Evolutionary conservation across 2,113 vertebrate species (phyloP), one percentile per base, ranked within the genome.

Genomic region (Sebastes fasciatus): DNA sequence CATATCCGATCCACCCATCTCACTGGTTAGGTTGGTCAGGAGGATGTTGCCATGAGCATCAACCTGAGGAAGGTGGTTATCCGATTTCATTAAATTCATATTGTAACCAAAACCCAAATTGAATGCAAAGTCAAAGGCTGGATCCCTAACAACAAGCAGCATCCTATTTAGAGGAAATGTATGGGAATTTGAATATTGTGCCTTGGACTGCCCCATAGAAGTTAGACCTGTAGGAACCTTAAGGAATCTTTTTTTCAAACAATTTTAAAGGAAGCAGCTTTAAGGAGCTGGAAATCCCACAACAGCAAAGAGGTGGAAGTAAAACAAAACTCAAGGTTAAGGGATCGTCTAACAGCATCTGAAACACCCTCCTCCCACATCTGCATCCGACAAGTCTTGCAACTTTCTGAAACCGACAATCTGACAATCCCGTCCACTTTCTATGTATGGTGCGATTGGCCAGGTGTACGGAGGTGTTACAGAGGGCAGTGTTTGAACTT

Each of bases 41-140:
- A 97, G 96, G 85, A 98, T 96, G 92, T 97, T 97, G 68, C 97
- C 97, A 1, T 96, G 97, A 63, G 95, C 79, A 43, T 98, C 97
- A 16, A 97, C 97, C 98, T 98, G 94, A 55, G 12, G 46, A 70
- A 48, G 12, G 19, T 71, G 5, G 57, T 69, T 3, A 66, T 21
- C 21, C 68, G 5, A 75, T 13, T 26, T 71, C 0, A 54, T 19
- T 48, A 17, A 42, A 48, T 45, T 69, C 0, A 42, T 52, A 49
- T 62, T 67, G 2, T 21, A 60, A 21, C 16, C 42, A 64, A 48
- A 54, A 70, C 7, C 0, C 21, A 40, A 52, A 61, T 2, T 52
- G 0, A 34, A 7, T 19, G 9, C 17, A 43, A 46, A 77, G 26
- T 75, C 21, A 60, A 45, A 13, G 43, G 12, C 10, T 43, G n/a